A percentile compares a stretch with the other conserved stretches of the same genome.
phyloP scores from a whole-genome alignment of 2,888 invertebrate species.

The Smittia aterrima region DNA sequence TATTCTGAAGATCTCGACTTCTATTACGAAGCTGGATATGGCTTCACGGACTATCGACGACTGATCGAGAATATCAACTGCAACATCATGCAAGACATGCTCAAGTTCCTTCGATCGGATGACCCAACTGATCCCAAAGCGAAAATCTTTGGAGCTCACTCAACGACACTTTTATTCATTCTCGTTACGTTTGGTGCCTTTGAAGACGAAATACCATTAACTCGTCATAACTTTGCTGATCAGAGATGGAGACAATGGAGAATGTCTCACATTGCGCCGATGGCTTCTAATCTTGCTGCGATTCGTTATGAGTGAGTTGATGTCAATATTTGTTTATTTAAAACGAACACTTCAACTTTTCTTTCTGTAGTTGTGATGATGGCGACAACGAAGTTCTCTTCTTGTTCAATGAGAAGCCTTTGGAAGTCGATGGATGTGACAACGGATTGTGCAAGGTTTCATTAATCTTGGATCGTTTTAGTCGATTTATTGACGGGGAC shows the following conservation, averaged over 20 bases:
- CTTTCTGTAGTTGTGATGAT: background rate
- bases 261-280: constrained; percentile 63
- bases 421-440: background rate
- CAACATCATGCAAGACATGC: constrained; percentile 63
- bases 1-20: constrained; percentile 69
- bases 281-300: constrained; percentile 66
- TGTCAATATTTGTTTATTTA: background rate
- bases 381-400: background rate
- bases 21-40: constrained; percentile 70
- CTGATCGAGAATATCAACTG: constrained; percentile 58
- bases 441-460: background rate
- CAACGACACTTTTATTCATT: constrained; percentile 58
- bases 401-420: background rate
- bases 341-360: background rate
- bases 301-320: constrained; percentile 66
- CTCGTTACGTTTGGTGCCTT: constrained; percentile 60
- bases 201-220: constrained; percentile 59
- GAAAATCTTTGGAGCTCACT: constrained; percentile 63
- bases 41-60: constrained; percentile 54
- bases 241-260: constrained; percentile 60
- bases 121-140: constrained; percentile 58
- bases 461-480: background rate
- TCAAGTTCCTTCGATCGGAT: constrained; percentile 51
- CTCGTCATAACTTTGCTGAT: constrained; percentile 61
- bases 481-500: background rate